Evolutionary conservation across 2,797 vertebrate species (phyloP), one percentile per base, ranked within the genome.

Genomic region (Etheostoma perlongum): DNA sequence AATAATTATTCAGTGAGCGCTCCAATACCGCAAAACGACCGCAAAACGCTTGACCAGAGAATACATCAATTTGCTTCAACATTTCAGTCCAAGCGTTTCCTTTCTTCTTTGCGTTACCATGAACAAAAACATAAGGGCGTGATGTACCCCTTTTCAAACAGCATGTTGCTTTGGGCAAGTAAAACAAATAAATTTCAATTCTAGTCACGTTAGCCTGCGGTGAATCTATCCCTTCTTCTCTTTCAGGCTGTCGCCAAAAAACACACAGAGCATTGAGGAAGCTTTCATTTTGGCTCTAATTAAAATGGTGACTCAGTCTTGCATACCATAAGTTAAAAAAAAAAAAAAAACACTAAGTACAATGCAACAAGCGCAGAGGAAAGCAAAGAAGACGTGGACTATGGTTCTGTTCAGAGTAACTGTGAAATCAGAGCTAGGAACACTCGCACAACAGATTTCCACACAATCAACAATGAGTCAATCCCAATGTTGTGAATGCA

Each of bases 151-250:
- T 64, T 65, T 82, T 86, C 71, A 83, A 84, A 76, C 27, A 25
- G 60, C 51, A 5, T 30, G 48, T 58, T 67, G 72, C 76, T 81
- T 46, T 75, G 54, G 78, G 81, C 33, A 5, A 74, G 72, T 52
- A 58, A 85, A 86, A 87, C 81, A 79, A 88, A 88, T 87, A 23
- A 86, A 86, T 88, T 87, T 76, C 13, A 72, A 71, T 76, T 78
- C 14, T n/a, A 74, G 71, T 88, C 74, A 84, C 81, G 80, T 69
- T 40, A 27, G 65, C 74, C 87, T 30, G 74, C 53, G 48, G 79
- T 76, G 59, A 78, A 79, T 74, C 60, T 72, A 73, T 76, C 76
- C 21, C 60, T 79, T 85, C 79, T 68, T 71, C 47, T 48, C 46
- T 74, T 27, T 57, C 21, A 58, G 25, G 48, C 49, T 62, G 61